Base-by-base conservation (phyloP, 2,888 invertebrate genomes). In the Prosapia bicincta region DNA sequence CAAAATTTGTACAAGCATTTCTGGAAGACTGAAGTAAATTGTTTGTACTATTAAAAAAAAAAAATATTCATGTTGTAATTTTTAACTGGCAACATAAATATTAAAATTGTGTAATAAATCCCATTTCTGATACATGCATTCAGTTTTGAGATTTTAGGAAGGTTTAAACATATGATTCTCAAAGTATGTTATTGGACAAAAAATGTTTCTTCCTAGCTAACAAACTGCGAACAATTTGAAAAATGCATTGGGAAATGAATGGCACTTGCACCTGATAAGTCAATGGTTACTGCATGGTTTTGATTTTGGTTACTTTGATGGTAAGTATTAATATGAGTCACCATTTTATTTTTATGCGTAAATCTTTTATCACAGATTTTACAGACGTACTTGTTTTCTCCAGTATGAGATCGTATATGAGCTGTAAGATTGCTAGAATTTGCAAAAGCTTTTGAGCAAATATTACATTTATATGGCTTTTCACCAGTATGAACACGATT, bases 341-440 rank as follows among this genome's bases (percentile, higher is more conserved):
- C 26, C 26, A 26, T 26, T 25, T 67, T 67, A 26, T 26, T 67
- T 67, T 67, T 67, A 26, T 67, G 26, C 1, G 26, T 26, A 67
- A 67, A 67, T 25, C 67, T 67, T 67, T 67, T 67, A 67, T 67
- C 67, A 67, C 67, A 67, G n/a, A 67, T n/a, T 67, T 67, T 67
- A n/a, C 67, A 67, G 5, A 67, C 26, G 25, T 26, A 67, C n/a
- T 67, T 67, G n/a, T 26, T 26, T 67, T 67, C 26, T n/a, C 26
- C 26, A 69, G 26, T 69, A 30, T 69, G 69, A 26, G 28, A 28
- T 23, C 69, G 69, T 1, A 28, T 28, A 69, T 69, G 69, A 15
- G 69, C 69, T 3, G 26, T 69, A 20, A 69, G 30, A 69, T 69
- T 69, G n/a, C 69, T 69, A 30, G 28, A 30, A n/a, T 30, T 69